These are phyloP conservation scores for Siderastrea siderea DNA, from an alignment of 92 coral and sea anemone genomes.

Conservation along the genomic window DNA sequence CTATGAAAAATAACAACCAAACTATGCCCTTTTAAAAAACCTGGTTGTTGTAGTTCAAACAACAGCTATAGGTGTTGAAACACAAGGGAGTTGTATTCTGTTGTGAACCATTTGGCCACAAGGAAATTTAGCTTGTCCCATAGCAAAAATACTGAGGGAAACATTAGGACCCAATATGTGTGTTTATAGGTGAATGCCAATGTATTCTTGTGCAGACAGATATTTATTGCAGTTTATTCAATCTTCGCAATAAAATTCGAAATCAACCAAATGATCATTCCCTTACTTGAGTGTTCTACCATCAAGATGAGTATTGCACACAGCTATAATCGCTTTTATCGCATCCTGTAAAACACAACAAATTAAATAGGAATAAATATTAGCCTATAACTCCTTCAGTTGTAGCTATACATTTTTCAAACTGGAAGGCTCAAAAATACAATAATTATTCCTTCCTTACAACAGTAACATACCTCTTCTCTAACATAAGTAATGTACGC, in stretches of 20 bases:
- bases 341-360: conserved; percentile 81
- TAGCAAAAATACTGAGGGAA: no score
- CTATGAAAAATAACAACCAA: background rate
- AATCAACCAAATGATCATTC: no score
- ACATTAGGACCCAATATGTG: no score
- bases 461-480: conserved; percentile 78
- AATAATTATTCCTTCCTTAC: background rate
- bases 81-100: no score
- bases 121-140: no score
- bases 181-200: no score
- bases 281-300: conserved; percentile 95
- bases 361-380: background rate
- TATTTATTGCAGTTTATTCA: no score
- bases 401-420: background rate
- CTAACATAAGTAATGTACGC: conserved; percentile 94
- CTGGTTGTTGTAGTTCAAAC: background rate
- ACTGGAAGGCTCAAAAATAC: background rate
- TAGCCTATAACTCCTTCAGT: background rate
- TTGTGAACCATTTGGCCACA: no score
- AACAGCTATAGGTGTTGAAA: no score
- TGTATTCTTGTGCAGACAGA: no score
- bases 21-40: background rate
- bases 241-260: no score
- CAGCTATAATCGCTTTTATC: conserved; percentile 94
- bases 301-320: conserved; percentile 93